Evolutionary conservation across 2,888 invertebrate species (phyloP), one percentile per base, ranked within the genome.

Genomic region (Drosophila mimetica): DNA sequence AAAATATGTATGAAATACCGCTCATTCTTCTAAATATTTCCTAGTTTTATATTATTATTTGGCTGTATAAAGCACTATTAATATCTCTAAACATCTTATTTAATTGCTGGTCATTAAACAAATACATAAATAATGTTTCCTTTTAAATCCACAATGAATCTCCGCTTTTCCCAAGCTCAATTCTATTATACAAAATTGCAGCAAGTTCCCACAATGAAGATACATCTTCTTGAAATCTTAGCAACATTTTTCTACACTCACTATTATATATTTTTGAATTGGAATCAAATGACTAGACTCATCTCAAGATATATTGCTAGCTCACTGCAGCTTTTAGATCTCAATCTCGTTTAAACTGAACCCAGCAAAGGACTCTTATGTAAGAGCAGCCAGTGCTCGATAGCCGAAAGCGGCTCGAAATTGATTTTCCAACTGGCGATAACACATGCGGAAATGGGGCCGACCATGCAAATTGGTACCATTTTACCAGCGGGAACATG

Each of bases 401-500:
- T n/a, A 18, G 20, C 41, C n/a, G n/a, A n/a, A 34, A n/a, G 16
- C 22, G 22, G 5, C 11, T 59, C 22, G 36, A 64, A 41, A 46
- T 63, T 61, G 42, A 46, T 47, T 63, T 41, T 37, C 51, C 55
- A 18, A 5, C 50, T 55, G 54, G 54, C 54, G 47, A 54, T 54
- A 47, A 47, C 20, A 9, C 14, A 14, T 37, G 61, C 48, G 60
- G 41, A 48, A 60, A 60, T 60, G 47, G 41, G 39, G 37, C n/a
- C 20, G 61, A 25, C 25, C 25, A 25, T 25, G 66, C 51, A 69
- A 64, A 70, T 52, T 60, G 65, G 37, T 54, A 47, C 34, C 22
- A 47, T 34, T 51, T 13, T 9, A 7, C 25, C 22, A 2, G 60
- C 5, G 25, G 44, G 14, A 30, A 39, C 37, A 44, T 28, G 42